Evolutionary conservation across 2,113 vertebrate species (phyloP), one percentile per base, ranked within the genome.

Genomic region (Xyliphius kryptos): DNA sequence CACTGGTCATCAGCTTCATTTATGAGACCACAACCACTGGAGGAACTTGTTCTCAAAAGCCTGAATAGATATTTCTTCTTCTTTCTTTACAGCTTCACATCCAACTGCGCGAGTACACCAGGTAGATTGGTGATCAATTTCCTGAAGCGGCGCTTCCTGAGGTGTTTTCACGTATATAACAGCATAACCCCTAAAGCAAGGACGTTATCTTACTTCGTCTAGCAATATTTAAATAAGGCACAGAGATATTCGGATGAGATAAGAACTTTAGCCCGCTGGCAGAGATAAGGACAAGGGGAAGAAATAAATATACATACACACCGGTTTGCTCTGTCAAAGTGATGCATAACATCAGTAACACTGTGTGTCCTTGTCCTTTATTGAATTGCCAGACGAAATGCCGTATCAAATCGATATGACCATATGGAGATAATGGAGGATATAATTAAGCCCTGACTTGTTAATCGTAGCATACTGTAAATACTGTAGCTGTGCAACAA

Each of bases 271-370:
- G 37, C 19, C 40, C 44, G 56, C 9, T 44, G 10, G 17, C 5
- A 2, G 5, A 44, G 56, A 58, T 58, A 44, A 58, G 56, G 19
- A 43, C 14, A 26, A 4, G 12, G 5, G 20, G 9, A 6, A 58
- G 15, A 56, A 38, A 56, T 56, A 56, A 56, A 56, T 40, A 56
- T 19, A 47, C 40, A 58, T 15, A 22, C 19, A 26, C 40, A 15
- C 20, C 19, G 10, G n/a, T n/a, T n/a, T n/a, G n/a, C n/a, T n/a
- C n/a, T n/a, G n/a, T n/a, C n/a, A n/a, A n/a, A n/a, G n/a, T n/a
- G 40, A 56, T 56, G 38, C 55, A 14, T 56, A 16, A 57, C 63
- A 66, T 17, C 22, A 60, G 13, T 19, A 61, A 43, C 22, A 67
- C 50, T 9, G 32, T 41, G 46, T 59, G 41, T 19, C 54, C 56